Percentiles rank a stretch among this genome's conserved stretches.
These are phyloP conservation scores for Labia minor DNA, from an alignment of 2,888 invertebrate species.

Conservation along the genomic window DNA sequence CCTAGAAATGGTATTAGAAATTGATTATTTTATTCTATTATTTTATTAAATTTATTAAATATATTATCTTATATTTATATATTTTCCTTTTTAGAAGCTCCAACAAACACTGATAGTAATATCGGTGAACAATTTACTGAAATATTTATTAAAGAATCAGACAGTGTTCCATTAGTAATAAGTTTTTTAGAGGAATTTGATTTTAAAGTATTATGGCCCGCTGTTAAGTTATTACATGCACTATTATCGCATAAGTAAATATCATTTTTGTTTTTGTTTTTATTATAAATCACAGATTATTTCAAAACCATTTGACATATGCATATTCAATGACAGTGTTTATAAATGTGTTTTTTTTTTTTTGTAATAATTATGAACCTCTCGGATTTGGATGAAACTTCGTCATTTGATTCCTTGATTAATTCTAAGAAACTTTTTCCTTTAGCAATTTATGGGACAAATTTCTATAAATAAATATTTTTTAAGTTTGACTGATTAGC, in stretches of 20 bases:
- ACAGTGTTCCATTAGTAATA: slow-evolving; percentile 71
- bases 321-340: no score
- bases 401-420: no score
- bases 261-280: slow-evolving; percentile 17
- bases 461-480: no score
- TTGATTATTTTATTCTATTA: background rate
- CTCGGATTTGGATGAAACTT: no score
- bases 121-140: slow-evolving; percentile 92
- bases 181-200: slow-evolving; percentile 89
- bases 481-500: no score
- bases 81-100: slow-evolving; percentile 27
- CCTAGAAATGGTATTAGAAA: slow-evolving; percentile 19
- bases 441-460: no score
- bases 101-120: slow-evolving; percentile 39
- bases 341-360: no score
- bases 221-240: slow-evolving; percentile 79
- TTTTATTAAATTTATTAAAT: background rate
- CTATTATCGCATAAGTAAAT: slow-evolving; percentile 59
- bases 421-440: no score
- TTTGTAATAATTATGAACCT: no score
- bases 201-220: slow-evolving; percentile 82
- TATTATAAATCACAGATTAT: slow-evolving; percentile 47
- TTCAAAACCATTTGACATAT: slow-evolving; percentile 83
- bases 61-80: slow-evolving; percentile 1
- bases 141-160: slow-evolving; percentile 85